Evolutionary conservation across 2,888 invertebrate genomes (phyloP), one percentile per base, ranked within the genome.

Genomic region (Heliconius hortense): DNA sequence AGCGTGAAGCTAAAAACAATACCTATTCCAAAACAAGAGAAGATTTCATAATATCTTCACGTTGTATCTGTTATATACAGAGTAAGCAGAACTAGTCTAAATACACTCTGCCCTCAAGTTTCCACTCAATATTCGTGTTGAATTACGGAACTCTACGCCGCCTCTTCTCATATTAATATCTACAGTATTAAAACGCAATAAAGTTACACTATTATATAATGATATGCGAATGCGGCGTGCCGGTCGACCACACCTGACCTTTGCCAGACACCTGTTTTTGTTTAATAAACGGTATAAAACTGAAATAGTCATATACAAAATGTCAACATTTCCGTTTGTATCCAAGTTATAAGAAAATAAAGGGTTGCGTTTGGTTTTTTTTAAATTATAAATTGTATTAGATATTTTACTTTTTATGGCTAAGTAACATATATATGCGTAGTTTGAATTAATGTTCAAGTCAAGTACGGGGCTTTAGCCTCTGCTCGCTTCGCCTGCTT

Each of bases 261-360:
- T 93, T 92, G 79, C 70, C 77, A 78, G 74, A 79, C 90, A 91
- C 89, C 90, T 91, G 90, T 89, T 90, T 84, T 90, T 90, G 87
- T 84, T 78, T 86, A 82, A 85, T 84, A 82, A 87, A 89, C 88
- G 87, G 89, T 88, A 88, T 89, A 84, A 84, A 86, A 84, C 82
- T 83, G 86, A 89, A 89, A 88, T 88, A 88, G 87, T 91, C 88
- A 87, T 87, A 82, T 86, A 85, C 83, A 88, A 92, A 93, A 92
- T 93, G 93, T 92, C 93, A 92, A 87, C 90, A 86, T 90, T 92
- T 93, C 92, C 92, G 92, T 88, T 90, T 72, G 72, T 35, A 24
- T 53, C 71, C 75, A 63, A 77, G 71, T 76, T 67, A 78, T 79
- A 76, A 77, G 28, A 82, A 72, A 78, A 66, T 71, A 70, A 74